Conservation (phyloP, 2,888 invertebrate species). For the Chrysopilus asiliformis region DNA sequence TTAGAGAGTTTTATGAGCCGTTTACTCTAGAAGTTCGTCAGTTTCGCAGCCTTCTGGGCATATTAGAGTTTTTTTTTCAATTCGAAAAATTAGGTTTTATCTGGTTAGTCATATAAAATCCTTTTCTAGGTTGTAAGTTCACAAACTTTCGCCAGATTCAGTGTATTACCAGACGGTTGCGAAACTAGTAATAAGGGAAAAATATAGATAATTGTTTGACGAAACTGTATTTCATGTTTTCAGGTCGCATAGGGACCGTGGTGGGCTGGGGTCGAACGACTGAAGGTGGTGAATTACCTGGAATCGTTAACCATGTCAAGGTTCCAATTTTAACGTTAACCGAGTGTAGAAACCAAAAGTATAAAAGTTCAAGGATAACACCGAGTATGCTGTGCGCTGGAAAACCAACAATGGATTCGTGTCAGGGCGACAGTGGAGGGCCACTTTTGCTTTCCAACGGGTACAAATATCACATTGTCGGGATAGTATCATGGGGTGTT, state of each 20-base stretch:
- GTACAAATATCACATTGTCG: slow-evolving; percentile 66
- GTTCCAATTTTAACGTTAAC: slow-evolving; percentile 68
- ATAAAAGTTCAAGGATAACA: slow-evolving; percentile 68
- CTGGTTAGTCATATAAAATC: too few relatives aligned
- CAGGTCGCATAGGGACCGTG: slow-evolving; percentile 49
- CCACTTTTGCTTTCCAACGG: slow-evolving; percentile 62
- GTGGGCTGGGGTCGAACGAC: slow-evolving; percentile 78
- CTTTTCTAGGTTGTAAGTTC: too few relatives aligned
- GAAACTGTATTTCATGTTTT: too few relatives aligned
- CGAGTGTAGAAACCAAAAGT: slow-evolving; percentile 73
- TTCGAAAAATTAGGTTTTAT: too few relatives aligned
- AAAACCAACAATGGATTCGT: slow-evolving; percentile 66
- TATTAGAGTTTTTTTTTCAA: not conserved
- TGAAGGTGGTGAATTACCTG: slow-evolving; percentile 68
- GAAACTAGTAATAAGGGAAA: too few relatives aligned
- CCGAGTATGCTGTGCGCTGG: slow-evolving; percentile 79
- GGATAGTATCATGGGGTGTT: slow-evolving; percentile 79
- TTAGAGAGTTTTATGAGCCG: too few relatives aligned
- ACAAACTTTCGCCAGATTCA: too few relatives aligned
- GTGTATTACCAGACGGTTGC: too few relatives aligned
- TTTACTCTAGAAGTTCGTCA: too few relatives aligned
- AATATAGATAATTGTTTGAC: too few relatives aligned
- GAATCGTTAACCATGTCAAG: slow-evolving; percentile 67
- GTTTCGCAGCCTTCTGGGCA: too few relatives aligned
- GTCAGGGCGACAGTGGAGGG: slow-evolving; percentile 81